Base-by-base conservation (phyloP, 2,113 vertebrate genomes). In the Cacatua alba region DNA sequence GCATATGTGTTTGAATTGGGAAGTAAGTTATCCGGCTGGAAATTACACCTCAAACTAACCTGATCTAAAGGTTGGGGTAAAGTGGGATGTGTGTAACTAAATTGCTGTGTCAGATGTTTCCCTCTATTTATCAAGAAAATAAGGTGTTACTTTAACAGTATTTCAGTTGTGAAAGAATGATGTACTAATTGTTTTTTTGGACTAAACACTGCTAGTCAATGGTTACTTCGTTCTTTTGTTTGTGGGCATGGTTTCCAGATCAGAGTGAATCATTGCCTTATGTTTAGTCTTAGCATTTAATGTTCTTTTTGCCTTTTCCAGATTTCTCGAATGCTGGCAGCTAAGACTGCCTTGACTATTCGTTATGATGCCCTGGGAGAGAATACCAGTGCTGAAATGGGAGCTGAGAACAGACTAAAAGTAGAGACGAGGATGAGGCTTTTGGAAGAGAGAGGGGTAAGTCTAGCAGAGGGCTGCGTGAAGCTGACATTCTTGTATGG, bases 301-400 rank as follows among this genome's bases (percentile, higher is more conserved):
- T 79, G 89, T 28, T 91, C 14, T 85, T 63, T 63, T 87, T 59
- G 75, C 63, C 63, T 95, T 69, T 88, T 37, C 83, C 95, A 99
- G 99, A 99, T 99, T 94, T 99, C 99, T 96, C 98, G 99, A 88
- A 99, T 99, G 99, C 96, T 99, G 92, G 99, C 99, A 63, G 99
- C 99, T 57, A 99, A 99, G 97, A 98, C 99, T 4, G 94, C 99
- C 17, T 97, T 99, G 94, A 99, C 99, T 41, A 98, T 99, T 90
- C 98, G 99, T 49, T 99, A 99, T 1, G 99, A 99, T 82, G 99
- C 99, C 9, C 98, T 99, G 41, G 99, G 99, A 57, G 99, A 99
- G 78, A 98, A 99, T 95, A 99, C 99, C 10, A 99, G 98, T 57
- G 98, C 99, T 18, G 99, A 99, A 55, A 99, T 99, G 98, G 99